Conservation (phyloP, 2,797 vertebrate species). For the Rhabdomys pumilio region DNA sequence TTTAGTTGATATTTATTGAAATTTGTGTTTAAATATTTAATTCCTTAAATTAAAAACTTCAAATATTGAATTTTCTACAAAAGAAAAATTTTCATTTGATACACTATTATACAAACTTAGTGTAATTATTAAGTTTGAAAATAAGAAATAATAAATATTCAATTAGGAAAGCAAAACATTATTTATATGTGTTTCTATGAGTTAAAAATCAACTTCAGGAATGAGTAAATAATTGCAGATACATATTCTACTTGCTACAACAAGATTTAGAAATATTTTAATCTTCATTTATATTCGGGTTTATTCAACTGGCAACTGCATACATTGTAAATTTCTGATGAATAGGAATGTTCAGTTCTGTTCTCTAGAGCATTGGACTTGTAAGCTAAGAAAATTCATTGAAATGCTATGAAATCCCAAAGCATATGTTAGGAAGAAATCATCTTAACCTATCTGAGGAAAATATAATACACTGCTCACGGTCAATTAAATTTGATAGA, state of each 20-base stretch:
- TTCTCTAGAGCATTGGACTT: background rate
- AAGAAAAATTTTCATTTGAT: slow-evolving; percentile 53
- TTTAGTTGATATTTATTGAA: slow-evolving; percentile 11
- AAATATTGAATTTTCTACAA: slow-evolving; percentile 35
- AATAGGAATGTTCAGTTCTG: slow-evolving; percentile 50
- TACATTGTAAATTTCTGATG: slow-evolving; percentile 42
- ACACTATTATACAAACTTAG: slow-evolving; percentile 28
- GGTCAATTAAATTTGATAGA: slow-evolving; percentile 56
- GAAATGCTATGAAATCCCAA: slow-evolving; percentile 47
- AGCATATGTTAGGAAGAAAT: slow-evolving; percentile 48
- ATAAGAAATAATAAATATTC: slow-evolving; percentile 62
- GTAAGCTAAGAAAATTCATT: slow-evolving; percentile 20
- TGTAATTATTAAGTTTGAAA: slow-evolving; percentile 69
- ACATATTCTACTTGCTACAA: slow-evolving; percentile 27
- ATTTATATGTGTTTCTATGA: slow-evolving; percentile 34
- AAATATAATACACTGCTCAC: slow-evolving; percentile 14
- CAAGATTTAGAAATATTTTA: slow-evolving; percentile 63
- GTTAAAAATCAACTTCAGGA: slow-evolving; percentile 55
- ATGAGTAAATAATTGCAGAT: slow-evolving; percentile 66
- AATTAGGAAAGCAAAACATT: slow-evolving; percentile 75
- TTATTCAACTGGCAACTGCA: slow-evolving; percentile 46
- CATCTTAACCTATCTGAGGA: background rate
- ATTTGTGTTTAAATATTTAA: slow-evolving; percentile 42
- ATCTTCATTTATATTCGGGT: slow-evolving; percentile 64
- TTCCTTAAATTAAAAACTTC: slow-evolving; percentile 31